Conservation (phyloP, 2,888 invertebrate species). For the Nymphalis polychloros region DNA sequence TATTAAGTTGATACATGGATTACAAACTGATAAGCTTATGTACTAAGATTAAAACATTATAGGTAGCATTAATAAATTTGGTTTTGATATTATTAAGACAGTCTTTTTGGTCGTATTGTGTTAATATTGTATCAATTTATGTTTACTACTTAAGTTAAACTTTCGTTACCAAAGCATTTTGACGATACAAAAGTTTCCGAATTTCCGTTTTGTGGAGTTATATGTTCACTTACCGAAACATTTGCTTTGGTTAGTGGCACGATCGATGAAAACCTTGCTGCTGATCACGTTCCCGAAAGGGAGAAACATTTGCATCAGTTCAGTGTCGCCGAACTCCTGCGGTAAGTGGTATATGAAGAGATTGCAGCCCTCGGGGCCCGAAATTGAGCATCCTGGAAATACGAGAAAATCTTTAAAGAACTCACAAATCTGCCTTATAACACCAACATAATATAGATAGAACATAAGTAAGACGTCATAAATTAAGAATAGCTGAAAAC, state of each 20-base stretch:
- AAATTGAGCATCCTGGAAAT: conserved; percentile 95
- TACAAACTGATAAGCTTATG: no score
- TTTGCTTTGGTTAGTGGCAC: conserved; percentile 99
- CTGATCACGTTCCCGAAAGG: conserved; percentile 99
- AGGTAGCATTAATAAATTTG: no score
- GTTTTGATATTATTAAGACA: no score
- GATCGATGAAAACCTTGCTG: conserved; percentile 99
- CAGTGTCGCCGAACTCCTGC: conserved; percentile 99
- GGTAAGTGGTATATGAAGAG: conserved; percentile 99
- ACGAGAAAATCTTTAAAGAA: conserved; percentile 87
- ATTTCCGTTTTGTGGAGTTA: no score
- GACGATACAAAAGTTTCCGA: no score
- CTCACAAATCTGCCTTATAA: conserved; percentile 78
- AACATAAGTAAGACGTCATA: conserved; percentile 7
- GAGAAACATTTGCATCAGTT: conserved; percentile 99
- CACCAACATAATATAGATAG: conserved; percentile 47
- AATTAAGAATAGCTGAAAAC: conserved; percentile 4
- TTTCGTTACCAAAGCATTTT: no score
- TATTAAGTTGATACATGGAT: no score
- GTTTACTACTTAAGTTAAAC: no score
- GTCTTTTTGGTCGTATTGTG: no score
- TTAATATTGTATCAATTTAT: no score
- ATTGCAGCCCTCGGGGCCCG: conserved; percentile 99
- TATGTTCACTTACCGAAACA: conserved; percentile 93
- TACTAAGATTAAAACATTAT: no score